Evolutionary conservation across 2,888 invertebrate genomes (phyloP), one percentile per base, ranked within the genome.

Genomic region (Lycocerus yunnanus): DNA sequence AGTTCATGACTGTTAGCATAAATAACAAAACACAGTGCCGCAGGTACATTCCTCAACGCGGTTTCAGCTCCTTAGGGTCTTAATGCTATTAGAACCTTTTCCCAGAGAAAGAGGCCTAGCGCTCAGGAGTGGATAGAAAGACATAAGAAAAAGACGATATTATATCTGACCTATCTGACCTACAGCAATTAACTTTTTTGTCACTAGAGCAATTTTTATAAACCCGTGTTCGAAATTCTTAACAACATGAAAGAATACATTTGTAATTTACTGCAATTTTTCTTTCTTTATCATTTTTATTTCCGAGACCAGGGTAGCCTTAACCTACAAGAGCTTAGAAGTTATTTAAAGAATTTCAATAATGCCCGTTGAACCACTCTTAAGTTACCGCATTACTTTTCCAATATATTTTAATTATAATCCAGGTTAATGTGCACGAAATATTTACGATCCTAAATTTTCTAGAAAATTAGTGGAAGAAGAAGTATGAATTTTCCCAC

Each of bases 321-420:
- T 63, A 63, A 20, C 61, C 61, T 2, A 16, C 15, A n/a, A 14
- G 15, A 63, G 8, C 10, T n/a, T 20, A 63, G 15, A 63, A 18
- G 14, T n/a, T 63, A 63, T 63, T 63, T 63, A 63, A 63, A 63
- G 61, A 63, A 63, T 63, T 63, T 63, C 61, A 63, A 63, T 63
- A 63, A 63, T 20, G 61, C 11, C 20, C 61, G 20, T 14, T 18
- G 8, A 63, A 63, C 18, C 61, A 63, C 61, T 15, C 16, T 63
- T 63, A 63, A 63, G 61, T 16, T n/a, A 63, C 20, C 16, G 15
- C 61, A 63, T 63, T 18, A 63, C 61, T 63, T 63, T 18, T n/a
- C 61, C 61, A 18, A 63, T 63, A 63, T 16, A 63, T 63, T 63
- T 63, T 63, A 63, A 63, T 63, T 63, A 18, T 63, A 20, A 63